phyloP scores from a whole-genome alignment of 2,888 invertebrate genomes.

The Aporophyla lueneburgensis region DNA sequence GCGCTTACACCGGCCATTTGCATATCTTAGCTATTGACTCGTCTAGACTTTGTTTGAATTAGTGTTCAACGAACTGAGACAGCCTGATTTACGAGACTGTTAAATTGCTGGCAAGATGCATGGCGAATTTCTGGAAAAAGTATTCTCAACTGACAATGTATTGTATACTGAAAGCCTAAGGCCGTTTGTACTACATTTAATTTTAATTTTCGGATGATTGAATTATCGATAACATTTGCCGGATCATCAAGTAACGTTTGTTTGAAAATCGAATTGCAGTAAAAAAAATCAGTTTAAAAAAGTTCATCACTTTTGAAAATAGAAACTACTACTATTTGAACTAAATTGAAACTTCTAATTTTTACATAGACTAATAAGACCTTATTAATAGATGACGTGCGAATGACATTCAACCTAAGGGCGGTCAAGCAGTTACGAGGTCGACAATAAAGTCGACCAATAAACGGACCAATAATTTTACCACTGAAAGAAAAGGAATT shows the following conservation, averaged over 20 bases:
- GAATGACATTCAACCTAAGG: no score
- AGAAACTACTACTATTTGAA: no score
- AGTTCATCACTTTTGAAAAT: no score
- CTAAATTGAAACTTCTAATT: no score
- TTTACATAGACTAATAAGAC: no score
- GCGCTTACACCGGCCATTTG: constrained; percentile 77
- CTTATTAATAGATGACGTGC: no score
- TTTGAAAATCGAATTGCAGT: background rate
- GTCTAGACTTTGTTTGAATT: constrained; percentile 83
- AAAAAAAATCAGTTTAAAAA: no score
- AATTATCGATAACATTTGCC: background rate
- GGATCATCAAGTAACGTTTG: background rate
- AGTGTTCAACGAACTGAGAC: constrained; percentile 79
- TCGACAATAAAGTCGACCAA: no score
- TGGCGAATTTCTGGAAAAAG: constrained; percentile 52
- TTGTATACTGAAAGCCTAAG: constrained; percentile 12
- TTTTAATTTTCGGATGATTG: background rate
- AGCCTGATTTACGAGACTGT: constrained; percentile 72
- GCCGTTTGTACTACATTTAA: background rate
- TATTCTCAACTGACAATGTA: constrained; percentile 31
- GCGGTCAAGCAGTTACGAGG: no score
- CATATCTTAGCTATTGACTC: constrained; percentile 83
- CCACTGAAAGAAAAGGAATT: background rate
- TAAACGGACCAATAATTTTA: no score
- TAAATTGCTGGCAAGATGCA: constrained; percentile 65